Evolutionary conservation across 2,888 invertebrate species (phyloP), one percentile per base, ranked within the genome.

Genomic region (Trichogramma evanescens): DNA sequence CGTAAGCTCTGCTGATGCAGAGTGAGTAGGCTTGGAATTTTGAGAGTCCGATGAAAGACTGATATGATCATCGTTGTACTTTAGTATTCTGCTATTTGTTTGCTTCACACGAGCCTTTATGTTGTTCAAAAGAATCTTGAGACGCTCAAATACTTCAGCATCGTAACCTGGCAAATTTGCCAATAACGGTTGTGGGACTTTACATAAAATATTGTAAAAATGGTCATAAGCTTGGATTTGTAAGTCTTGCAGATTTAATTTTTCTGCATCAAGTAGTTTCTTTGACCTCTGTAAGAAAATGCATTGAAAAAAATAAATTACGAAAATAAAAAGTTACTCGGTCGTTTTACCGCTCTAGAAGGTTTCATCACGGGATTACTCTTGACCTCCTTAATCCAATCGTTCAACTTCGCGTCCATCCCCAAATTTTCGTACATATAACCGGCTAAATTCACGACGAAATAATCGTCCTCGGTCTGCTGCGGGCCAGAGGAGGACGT

Each of bases 171-270:
- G 84, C 52, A 87, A 82, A 65, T 82, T 81, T 66, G 82, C 6
- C 6, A 46, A 40, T 46, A 39, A 8, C 9, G 51, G 45, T 13
- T 8, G 5, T 0, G 88, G 87, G 66, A 88, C 84, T 75, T 82
- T 82, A 66, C 84, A 83, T 63, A 88, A 82, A 0, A 86, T 83
- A 38, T 77, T 77, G 62, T 81, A 82, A 68, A 85, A 83, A 75
- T 84, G 86, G 67, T 88, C 86, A 69, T 86, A 75, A 45, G 88
- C 71, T 67, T 86, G 82, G 63, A 82, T 78, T 65, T 87, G 84
- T 61, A 83, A 80, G 52, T 78, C 76, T 72, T 82, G 83, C 58
- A 80, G 74, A 45, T 66, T 56, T 5, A 64, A 56, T 38, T 64
- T 68, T 44, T 70, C 69, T 6, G 68, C 64, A 53, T 69, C 59